phyloP scores from a whole-genome alignment of 1,140 invertebrate genomes.

The Leptinotarsa undecemlineata region DNA sequence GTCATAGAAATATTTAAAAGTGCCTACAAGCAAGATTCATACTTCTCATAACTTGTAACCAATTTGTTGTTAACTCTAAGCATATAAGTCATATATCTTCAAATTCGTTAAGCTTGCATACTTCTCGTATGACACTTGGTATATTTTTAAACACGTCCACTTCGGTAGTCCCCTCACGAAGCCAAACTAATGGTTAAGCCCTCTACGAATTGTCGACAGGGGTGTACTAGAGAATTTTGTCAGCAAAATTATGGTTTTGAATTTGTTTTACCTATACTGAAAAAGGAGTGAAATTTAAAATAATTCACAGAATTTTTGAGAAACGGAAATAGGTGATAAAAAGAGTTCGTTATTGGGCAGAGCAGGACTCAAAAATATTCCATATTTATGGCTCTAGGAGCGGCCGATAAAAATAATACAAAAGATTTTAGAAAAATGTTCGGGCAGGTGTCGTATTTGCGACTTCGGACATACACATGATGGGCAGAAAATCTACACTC shows the following conservation, averaged over 20 bases:
- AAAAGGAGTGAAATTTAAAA: no score
- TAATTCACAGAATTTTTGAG: no score
- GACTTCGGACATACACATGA: no score
- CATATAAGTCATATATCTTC: neutral
- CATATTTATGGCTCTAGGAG: no score
- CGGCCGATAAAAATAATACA: no score
- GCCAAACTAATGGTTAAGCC: neutral
- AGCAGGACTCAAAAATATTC: no score
- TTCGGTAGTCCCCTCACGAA: neutral
- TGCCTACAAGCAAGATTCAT: neutral
- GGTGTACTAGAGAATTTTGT: neutral
- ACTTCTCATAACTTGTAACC: neutral
- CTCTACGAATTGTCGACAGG: neutral
- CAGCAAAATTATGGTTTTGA: neutral
- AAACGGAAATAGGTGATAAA: no score
- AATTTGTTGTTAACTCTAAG: slow-evolving; percentile 3
- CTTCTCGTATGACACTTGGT: neutral
- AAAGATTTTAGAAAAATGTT: no score
- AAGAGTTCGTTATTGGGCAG: no score
- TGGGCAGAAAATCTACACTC: no score
- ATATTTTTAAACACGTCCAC: neutral
- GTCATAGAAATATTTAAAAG: neutral
- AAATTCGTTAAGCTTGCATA: neutral
- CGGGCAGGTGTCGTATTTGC: no score
- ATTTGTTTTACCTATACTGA: no score